Conservation (phyloP, 1,140 invertebrate genomes). For the Drosophila subobscura region DNA sequence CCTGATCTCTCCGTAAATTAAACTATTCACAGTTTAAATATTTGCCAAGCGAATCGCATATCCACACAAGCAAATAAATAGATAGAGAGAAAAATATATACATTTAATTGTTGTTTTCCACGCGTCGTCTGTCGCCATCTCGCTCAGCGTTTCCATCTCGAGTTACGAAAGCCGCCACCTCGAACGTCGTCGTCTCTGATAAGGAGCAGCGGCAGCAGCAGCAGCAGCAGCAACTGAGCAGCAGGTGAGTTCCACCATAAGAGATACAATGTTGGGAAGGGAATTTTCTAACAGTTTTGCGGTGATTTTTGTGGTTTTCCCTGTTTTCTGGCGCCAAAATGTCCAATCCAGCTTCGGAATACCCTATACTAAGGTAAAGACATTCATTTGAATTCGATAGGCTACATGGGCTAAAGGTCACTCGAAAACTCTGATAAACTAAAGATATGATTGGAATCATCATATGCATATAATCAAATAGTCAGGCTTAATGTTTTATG, state of each 20-base stretch:
- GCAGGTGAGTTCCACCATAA: constrained; percentile 43
- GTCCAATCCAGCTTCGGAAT: no score
- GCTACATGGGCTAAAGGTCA: no score
- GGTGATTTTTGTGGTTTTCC: constrained; percentile 58
- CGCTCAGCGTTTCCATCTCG: constrained; percentile 15
- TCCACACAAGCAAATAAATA: neutral
- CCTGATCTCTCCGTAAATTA: constrained; percentile 59
- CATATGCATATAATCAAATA: no score
- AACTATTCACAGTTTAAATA: constrained; percentile 56
- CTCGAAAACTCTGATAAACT: no score
- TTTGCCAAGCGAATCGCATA: constrained; percentile 29
- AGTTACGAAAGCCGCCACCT: constrained; percentile 56
- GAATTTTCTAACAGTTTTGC: constrained; percentile 62
- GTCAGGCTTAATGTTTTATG: no score
- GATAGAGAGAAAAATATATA: constrained; percentile 7
- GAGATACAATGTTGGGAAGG: constrained; percentile 37
- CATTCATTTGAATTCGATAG: no score
- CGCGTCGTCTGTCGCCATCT: neutral
- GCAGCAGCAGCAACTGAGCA: constrained; percentile 18
- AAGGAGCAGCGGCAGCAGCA: constrained; percentile 26
- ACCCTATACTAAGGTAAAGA: no score
- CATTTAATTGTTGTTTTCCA: constrained; percentile 3
- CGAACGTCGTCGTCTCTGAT: constrained; percentile 53
- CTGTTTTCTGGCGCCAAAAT: constrained; percentile 39
- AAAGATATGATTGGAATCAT: no score